These are phyloP conservation scores for Leucophora obtusa DNA, from an alignment of 2,888 invertebrate genomes.

Conservation along the genomic window DNA sequence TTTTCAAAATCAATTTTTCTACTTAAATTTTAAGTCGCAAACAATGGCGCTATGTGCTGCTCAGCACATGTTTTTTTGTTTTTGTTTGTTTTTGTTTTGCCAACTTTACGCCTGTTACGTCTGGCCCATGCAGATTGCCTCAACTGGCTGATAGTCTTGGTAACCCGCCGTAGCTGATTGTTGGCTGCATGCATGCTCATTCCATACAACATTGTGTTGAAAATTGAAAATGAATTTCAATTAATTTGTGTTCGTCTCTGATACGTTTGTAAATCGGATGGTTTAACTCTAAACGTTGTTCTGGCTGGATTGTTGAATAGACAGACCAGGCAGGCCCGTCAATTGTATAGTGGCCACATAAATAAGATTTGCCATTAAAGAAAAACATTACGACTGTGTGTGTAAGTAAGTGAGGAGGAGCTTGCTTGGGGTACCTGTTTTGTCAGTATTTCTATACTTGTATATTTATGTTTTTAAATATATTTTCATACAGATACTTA, in stretches of 20 bases:
- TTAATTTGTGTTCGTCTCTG: conserved; percentile 59
- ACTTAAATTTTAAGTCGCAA: neutral
- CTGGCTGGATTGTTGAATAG: conserved; percentile 35
- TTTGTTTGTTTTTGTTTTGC: conserved; percentile 15
- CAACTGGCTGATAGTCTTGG: conserved; percentile 19
- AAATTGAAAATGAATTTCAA: conserved; percentile 65
- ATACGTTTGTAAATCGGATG: conserved; percentile 45
- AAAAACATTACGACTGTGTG: conserved; percentile 18
- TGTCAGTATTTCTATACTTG: neutral
- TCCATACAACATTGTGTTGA: conserved; percentile 38
- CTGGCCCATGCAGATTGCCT: conserved; percentile 34
- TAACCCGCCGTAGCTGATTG: conserved; percentile 21
- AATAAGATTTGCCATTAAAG: conserved; percentile 25
- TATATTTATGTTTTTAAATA: conserved; percentile 42
- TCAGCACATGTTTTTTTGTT: conserved; percentile 37
- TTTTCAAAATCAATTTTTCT: neutral
- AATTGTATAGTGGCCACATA: conserved; percentile 46
- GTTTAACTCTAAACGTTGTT: conserved; percentile 46
- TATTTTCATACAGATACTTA: conserved; percentile 17
- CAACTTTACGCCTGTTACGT: conserved; percentile 19
- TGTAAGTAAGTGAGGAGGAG: conserved; percentile 56
- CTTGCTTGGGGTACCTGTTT: conserved; percentile 58
- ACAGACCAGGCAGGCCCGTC: conserved; percentile 39
- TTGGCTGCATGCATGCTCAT: conserved; percentile 7
- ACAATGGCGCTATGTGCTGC: conserved; percentile 6